phyloP scores from a whole-genome alignment of 2,797 vertebrate genomes.

The Notolepis coatsorum region DNA sequence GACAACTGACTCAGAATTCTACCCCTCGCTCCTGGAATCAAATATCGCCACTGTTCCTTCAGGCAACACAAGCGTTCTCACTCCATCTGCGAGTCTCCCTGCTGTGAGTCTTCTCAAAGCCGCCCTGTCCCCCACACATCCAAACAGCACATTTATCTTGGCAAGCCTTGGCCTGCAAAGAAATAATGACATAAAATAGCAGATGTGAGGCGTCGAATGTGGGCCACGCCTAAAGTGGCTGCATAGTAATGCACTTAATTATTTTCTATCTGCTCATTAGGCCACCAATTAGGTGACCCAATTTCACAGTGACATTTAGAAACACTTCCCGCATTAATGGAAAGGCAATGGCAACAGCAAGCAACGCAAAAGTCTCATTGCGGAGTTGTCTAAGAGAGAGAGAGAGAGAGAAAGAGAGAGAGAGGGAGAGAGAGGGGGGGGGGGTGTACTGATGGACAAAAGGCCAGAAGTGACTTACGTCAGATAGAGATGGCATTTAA shows the following conservation, averaged over 20 bases:
- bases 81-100: not conserved
- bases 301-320: slow-evolving; percentile 44
- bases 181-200: slow-evolving; percentile 20
- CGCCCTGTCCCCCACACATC: slow-evolving; percentile 1
- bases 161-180: not conserved
- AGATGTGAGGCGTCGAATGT: not conserved
- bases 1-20: not conserved
- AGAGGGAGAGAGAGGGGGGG: too few relatives aligned
- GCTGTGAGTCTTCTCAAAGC: slow-evolving; percentile 1
- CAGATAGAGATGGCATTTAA: slow-evolving; percentile 2
- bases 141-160: slow-evolving; percentile 7
- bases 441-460: too few relatives aligned
- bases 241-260: slow-evolving; percentile 6
- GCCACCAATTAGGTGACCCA: slow-evolving; percentile 35
- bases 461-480: too few relatives aligned
- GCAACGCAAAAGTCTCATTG: slow-evolving; percentile 2
- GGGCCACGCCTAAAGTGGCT: not conserved
- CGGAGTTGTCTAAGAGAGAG: not conserved
- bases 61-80: not conserved
- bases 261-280: slow-evolving; percentile 41
- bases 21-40: not conserved
- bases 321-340: slow-evolving; percentile 22
- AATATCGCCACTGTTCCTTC: not conserved
- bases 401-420: not conserved
- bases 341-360: not conserved